Base-by-base conservation (phyloP, 2,888 invertebrate genomes). In the Cantharis lateralis region DNA sequence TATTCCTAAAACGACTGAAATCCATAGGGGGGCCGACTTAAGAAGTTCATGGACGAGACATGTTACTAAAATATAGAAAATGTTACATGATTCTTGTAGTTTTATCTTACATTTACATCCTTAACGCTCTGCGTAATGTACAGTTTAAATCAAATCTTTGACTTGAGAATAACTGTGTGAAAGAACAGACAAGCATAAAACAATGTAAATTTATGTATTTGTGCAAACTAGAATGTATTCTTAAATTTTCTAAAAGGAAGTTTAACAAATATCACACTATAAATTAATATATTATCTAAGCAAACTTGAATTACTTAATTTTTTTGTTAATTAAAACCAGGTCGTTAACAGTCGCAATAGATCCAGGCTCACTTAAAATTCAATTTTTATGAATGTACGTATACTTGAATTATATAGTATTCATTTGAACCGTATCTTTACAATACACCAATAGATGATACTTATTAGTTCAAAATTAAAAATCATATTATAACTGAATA, bases 21-120 rank as follows among this genome's bases (percentile, higher is more conserved):
- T 81, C 86, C 79, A 80, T 83, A 83, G 85, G 85, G 84, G 85
- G 82, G 82, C 82, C 79, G 81, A 81, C 81, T 80, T 80, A 85
- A 85, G 86, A 85, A 86, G 86, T 86, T 84, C 84, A 82, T 79
- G 83, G 84, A 86, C 86, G 86, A 86, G 87, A 87, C 84, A 86
- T 84, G 85, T 85, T 83, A 86, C 84, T 86, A 85, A 86, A 87
- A 85, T 85, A 84, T 84, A 79, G 82, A 84, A 85, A 84, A 83
- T 84, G 82, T 82, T 78, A 79, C 80, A 70, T 68, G 71, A 73
- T 75, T 78, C 75, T 71, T 74, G 74, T 77, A 71, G 74, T 71
- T 74, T 77, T 77, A 77, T 74, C 77, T 77, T 68, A 62, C 68
- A 71, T 77, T 71, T 68, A 77, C 73, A 77, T 77, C 74, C 74